A percentile compares a stretch with the other conserved stretches of the same genome.
Evolutionary conservation across 2,797 vertebrate genomes (phyloP).

Genomic region (Acomys russatus): DNA sequence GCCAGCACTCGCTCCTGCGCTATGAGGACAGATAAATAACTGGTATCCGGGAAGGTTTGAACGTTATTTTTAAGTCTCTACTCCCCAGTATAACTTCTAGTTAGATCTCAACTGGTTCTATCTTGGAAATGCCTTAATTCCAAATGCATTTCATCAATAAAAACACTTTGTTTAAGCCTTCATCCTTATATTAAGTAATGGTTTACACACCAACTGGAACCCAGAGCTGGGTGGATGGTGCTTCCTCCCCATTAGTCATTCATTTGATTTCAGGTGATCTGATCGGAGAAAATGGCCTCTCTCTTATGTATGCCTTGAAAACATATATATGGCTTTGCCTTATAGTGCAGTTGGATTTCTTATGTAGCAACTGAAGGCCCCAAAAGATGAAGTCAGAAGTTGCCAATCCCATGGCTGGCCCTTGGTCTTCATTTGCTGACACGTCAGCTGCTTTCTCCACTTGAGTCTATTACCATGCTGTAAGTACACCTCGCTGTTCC

Average conservation of each 20-base stretch:
- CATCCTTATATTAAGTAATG: neutral
- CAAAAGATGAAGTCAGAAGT: neutral
- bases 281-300: neutral
- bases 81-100: neutral
- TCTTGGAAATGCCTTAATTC: constrained; percentile 1
- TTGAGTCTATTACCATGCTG: neutral
- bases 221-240: neutral
- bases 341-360: neutral
- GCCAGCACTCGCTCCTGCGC: neutral
- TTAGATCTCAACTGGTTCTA: neutral
- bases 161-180: neutral
- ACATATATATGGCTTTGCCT: neutral
- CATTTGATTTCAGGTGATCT: neutral
- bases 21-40: neutral
- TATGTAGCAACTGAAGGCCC: neutral
- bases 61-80: neutral
- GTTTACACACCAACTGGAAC: neutral
- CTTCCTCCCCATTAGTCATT: neutral
- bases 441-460: neutral
- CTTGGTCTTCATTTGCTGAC: neutral
- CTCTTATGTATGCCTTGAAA: neutral
- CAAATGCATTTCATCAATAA: neutral
- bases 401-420: neutral
- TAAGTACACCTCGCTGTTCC: no score
- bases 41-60: neutral